Evolutionary conservation across 2,888 invertebrate species (phyloP), one percentile per base, ranked within the genome.

Genomic region (Opisthograptis luteolata): DNA sequence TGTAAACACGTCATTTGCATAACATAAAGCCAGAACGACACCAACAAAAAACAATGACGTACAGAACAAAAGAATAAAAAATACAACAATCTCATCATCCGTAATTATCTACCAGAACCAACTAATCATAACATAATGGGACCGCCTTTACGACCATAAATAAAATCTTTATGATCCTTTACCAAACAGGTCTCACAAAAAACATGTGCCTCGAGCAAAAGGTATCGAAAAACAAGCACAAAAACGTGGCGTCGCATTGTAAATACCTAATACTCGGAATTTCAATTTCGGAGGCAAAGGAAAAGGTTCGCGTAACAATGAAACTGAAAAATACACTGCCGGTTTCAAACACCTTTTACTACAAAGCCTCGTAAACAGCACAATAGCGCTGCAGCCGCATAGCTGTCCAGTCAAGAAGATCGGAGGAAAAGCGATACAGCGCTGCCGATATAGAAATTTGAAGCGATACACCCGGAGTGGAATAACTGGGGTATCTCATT

Each of bases 401-500:
- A 44, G 34, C 24, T 32, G 44, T 24, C 45, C 44, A 55, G 20
- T 47, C 45, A 39, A 22, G 58, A 12, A 14, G 52, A 61, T 66
- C 59, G 55, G 64, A 56, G 27, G 40, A 35, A 62, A 66, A 76
- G 68, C 70, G 64, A 62, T 62, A 55, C 57, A 82, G 76, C 80
- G 85, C 77, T 79, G 60, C 55, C 61, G 56, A 59, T 64, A 56
- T 57, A 56, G 60, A 72, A 69, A 73, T 67, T 63, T 60, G 73
- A 74, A 73, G 65, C 68, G 70, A 70, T 76, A 68, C 76, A 76
- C 79, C 79, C 79, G 76, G 76, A 79, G 79, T 76, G 78, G 76
- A 84, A 84, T 81, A 79, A 76, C 79, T 75, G 78, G 85, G 85
- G 84, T 83, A 79, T 77, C 70, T 74, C 79, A 78, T 82, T 79